Percentiles rank a stretch among this genome's conserved stretches.
phyloP scores from a whole-genome alignment of 2,113 vertebrate genomes.

The Chionomys nivalis region DNA sequence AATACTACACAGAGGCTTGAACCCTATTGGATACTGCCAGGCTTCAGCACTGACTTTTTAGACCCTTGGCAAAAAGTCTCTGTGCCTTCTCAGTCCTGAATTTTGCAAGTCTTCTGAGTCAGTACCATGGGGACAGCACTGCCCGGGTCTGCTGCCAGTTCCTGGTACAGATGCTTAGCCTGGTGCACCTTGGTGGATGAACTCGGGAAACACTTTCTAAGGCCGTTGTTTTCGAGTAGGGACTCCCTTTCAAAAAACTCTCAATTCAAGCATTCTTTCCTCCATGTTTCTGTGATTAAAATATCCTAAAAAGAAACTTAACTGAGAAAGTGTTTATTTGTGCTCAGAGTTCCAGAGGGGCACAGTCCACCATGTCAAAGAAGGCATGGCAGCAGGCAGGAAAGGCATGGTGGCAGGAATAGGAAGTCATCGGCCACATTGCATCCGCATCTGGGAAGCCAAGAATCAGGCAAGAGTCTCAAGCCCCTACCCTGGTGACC shows the following conservation, averaged over 20 bases:
- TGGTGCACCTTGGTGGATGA: neutral
- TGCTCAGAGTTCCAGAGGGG: neutral
- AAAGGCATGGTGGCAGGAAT: no score
- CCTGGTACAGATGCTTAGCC: neutral
- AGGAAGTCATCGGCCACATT: neutral
- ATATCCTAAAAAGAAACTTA: neutral
- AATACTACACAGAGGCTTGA: neutral
- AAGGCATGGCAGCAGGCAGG: neutral
- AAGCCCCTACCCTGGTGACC: neutral
- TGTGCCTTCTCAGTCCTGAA: neutral
- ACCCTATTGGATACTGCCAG: neutral
- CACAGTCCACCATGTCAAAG: neutral
- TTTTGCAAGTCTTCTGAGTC: neutral
- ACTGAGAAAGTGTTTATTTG: neutral
- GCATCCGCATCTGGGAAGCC: neutral
- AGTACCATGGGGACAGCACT: neutral
- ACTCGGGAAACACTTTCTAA: neutral
- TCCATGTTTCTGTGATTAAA: neutral
- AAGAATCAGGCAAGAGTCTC: neutral
- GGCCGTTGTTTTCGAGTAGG: neutral
- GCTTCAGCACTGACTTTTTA: neutral
- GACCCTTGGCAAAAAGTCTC: neutral
- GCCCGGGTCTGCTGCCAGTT: neutral
- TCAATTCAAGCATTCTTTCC: neutral
- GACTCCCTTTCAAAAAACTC: no score